phyloP scores from a whole-genome alignment of 2,888 invertebrate genomes.

The Morpho deidamia region DNA sequence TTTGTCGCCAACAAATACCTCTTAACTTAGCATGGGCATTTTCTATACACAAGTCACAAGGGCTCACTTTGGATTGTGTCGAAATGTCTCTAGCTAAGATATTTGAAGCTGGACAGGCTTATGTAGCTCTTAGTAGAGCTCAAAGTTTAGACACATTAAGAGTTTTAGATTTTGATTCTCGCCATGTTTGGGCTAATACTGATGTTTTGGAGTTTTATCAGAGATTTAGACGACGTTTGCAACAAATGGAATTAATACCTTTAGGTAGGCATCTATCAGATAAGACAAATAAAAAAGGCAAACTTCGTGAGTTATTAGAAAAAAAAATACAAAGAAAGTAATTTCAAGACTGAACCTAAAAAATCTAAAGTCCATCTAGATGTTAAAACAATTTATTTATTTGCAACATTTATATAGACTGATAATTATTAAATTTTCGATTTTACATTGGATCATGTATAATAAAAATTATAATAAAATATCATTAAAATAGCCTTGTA shows the following conservation, averaged over 20 bases:
- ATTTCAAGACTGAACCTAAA: conserved; percentile 16
- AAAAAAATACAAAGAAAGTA: conserved; percentile 56
- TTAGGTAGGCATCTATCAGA: conserved; percentile 70
- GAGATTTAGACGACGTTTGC: conserved; percentile 80
- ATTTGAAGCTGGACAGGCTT: conserved; percentile 97
- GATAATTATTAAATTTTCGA: neutral
- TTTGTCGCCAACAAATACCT: conserved; percentile 86
- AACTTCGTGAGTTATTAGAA: conserved; percentile 58
- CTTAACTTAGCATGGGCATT: conserved; percentile 97
- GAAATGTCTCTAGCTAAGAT: conserved; percentile 95
- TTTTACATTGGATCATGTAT: neutral
- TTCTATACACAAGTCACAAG: conserved; percentile 98
- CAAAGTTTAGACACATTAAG: conserved; percentile 91
- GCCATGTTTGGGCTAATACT: conserved; percentile 93
- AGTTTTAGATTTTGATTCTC: conserved; percentile 90
- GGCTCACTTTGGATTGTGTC: conserved; percentile 95
- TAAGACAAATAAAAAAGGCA: conserved; percentile 62
- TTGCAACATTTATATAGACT: neutral
- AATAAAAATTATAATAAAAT: neutral
- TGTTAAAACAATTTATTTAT: neutral
- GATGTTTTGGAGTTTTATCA: conserved; percentile 91
- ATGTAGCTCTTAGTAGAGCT: conserved; percentile 95
- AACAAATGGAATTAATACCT: conserved; percentile 82
- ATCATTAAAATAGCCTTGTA: neutral
- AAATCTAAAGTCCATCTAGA: neutral